Percentiles rank a stretch among this genome's conserved stretches.
Evolutionary conservation across 2,888 invertebrate genomes (phyloP).

Genomic region (Scelioninae gen. 1): DNA sequence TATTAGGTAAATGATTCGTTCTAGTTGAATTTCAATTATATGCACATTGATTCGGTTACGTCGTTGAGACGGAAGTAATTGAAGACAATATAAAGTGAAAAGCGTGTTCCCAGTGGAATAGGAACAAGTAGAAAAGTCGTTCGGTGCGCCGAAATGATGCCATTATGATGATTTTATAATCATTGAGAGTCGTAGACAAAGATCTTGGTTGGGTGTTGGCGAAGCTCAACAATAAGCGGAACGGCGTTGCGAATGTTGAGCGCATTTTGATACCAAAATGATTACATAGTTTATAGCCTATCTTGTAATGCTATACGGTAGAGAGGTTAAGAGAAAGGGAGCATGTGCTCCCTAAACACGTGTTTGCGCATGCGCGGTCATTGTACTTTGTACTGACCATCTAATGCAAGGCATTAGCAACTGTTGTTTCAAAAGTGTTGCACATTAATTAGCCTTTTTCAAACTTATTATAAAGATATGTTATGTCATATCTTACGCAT

Average conservation of each 20-base stretch:
- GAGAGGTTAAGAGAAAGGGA: constrained; percentile 66
- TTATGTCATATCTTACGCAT: too few relatives aligned
- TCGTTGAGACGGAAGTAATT: constrained; percentile 57
- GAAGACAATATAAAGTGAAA: constrained; percentile 64
- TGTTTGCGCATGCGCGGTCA: constrained; percentile 61
- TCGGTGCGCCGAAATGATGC: constrained; percentile 19
- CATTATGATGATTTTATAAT: constrained; percentile 29
- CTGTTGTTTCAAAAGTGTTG: constrained; percentile 14
- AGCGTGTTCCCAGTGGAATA: constrained; percentile 32
- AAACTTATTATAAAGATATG: background rate
- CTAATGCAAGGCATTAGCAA: constrained; percentile 21
- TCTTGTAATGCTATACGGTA: constrained; percentile 14
- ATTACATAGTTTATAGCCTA: constrained; percentile 42
- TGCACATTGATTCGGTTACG: constrained; percentile 57
- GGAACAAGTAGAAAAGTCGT: constrained; percentile 15
- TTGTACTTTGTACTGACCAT: constrained; percentile 53
- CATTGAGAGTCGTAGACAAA: constrained; percentile 20
- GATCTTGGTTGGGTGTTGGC: constrained; percentile 22
- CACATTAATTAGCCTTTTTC: background rate
- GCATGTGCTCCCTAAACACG: constrained; percentile 57
- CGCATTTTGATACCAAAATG: constrained; percentile 41
- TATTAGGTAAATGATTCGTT: constrained; percentile 45
- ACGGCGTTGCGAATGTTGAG: constrained; percentile 28
- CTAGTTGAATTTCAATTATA: constrained; percentile 37
- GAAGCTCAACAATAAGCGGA: constrained; percentile 26